A percentile compares a stretch with the other conserved stretches of the same genome.
Conservation (phyloP, 2,797 vertebrate genomes). For the Botia almorhae region DNA sequence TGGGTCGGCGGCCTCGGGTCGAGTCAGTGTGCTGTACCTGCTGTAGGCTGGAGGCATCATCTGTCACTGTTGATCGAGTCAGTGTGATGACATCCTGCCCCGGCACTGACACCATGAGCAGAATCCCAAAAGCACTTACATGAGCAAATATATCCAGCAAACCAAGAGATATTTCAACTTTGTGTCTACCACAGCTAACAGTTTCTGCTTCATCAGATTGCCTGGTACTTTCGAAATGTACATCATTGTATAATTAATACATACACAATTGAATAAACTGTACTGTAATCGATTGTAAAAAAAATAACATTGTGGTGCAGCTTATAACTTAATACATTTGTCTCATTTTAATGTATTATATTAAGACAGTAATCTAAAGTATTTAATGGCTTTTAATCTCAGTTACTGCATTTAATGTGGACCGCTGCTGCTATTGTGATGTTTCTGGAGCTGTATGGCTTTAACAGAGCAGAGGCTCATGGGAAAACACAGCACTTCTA, state of each 20-base stretch:
- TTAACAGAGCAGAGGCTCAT: conserved; percentile 17
- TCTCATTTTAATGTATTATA: no score
- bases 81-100: conserved; percentile 14
- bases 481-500: conserved; percentile 30
- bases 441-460: background rate
- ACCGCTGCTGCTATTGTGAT: background rate
- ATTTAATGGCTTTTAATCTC: background rate
- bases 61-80: conserved; percentile 13
- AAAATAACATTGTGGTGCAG: no score
- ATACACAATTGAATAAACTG: no score
- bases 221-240: no score
- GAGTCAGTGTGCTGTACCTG: background rate
- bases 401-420: background rate
- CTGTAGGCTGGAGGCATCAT: background rate
- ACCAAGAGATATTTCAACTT: background rate
- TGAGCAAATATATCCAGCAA: background rate
- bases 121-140: background rate
- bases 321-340: no score
- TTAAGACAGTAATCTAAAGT: no score
- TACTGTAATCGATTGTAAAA: no score
- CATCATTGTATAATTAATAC: no score
- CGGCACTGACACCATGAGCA: background rate
- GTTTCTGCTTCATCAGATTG: no score
- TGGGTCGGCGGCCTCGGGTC: conserved; percentile 15
- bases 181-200: background rate